Evolutionary conservation across 2,113 vertebrate genomes (phyloP), one percentile per base, ranked within the genome.

Genomic region (Pterocles gutturalis): DNA sequence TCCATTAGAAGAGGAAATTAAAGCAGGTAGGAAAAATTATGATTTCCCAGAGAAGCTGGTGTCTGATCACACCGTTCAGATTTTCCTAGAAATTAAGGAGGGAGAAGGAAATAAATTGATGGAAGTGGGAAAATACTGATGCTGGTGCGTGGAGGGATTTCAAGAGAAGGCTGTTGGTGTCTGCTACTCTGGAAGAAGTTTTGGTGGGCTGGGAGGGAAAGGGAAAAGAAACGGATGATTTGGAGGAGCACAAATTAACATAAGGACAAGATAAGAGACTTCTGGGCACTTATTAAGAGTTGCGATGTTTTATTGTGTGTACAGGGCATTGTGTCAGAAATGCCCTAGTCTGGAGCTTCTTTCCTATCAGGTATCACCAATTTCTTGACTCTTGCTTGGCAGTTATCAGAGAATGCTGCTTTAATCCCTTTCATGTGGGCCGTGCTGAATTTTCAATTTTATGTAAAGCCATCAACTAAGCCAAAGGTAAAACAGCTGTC

Each of bases 311-410:
- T 71, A 34, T 36, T 51, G 41, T 18, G 28, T 11, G 25, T 24
- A 18, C 1, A 0, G 26, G 26, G 46, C 11, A 7, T 58, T 70
- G 36, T 28, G 67, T 78, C n/a, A 38, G 38, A 65, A 82, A 55
- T 29, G n/a, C 41, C 5, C 17, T 36, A 26, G 6, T 53, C 34
- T 0, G 5, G 36, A 66, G 38, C 26, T 71, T 13, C 7, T 36
- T 76, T 80, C 17, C 17, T n/a, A 10, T 26, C 5, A 0, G 31
- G 2, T 76, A 7, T 57, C 7, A 8, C 55, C 21, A 5, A 7
- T 4, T 12, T 10, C 12, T 71, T 45, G 60, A 7, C 25, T 58
- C 25, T 21, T 17, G 31, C 57, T 62, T 54, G 55, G 43, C 14
- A 24, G 19, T 75, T 64, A 5, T 0, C 12, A 4, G 46, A 31